These are phyloP conservation scores for Mesopsocus fuscifrons DNA, from an alignment of 2,888 invertebrate genomes.

Conservation along the genomic window DNA sequence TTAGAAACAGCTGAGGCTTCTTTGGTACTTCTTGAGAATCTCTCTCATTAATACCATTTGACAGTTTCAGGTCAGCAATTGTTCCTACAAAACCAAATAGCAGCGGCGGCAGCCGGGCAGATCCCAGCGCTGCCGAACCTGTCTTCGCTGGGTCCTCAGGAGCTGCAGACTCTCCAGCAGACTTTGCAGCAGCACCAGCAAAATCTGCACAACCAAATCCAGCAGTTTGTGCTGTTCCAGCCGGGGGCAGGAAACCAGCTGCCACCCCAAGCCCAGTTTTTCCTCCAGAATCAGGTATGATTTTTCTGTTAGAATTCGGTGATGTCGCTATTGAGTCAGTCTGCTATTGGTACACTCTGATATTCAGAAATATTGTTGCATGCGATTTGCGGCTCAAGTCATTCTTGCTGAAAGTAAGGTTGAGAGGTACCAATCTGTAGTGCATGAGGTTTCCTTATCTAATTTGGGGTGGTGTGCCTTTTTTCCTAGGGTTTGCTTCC, in stretches of 20 bases:
- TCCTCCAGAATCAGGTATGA: constrained; percentile 54
- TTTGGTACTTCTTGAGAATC: no score
- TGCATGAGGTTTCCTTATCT: no score
- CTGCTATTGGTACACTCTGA: no score
- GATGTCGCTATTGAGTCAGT: no score
- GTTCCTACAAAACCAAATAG: constrained; percentile 25
- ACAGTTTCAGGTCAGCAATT: constrained; percentile 23
- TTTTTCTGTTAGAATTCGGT: constrained; percentile 2
- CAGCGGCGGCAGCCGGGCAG: constrained; percentile 22
- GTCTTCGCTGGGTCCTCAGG: constrained; percentile 25
- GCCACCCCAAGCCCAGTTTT: constrained; percentile 46
- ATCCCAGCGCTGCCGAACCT: constrained; percentile 20
- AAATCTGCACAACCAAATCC: constrained; percentile 38
- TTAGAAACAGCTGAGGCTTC: no score
- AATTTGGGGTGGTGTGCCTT: not conserved
- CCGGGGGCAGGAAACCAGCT: constrained; percentile 31
- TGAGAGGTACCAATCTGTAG: no score
- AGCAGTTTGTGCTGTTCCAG: constrained; percentile 44
- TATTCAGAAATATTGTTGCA: no score
- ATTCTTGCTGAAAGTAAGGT: no score
- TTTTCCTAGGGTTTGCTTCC: not conserved
- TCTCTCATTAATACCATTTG: no score
- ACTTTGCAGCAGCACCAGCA: constrained; percentile 36
- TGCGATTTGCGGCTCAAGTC: no score
- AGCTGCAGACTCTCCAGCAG: constrained; percentile 30